Evolutionary conservation across 2,888 invertebrate species (phyloP).

Genomic region (Geophilus truncorum): DNA sequence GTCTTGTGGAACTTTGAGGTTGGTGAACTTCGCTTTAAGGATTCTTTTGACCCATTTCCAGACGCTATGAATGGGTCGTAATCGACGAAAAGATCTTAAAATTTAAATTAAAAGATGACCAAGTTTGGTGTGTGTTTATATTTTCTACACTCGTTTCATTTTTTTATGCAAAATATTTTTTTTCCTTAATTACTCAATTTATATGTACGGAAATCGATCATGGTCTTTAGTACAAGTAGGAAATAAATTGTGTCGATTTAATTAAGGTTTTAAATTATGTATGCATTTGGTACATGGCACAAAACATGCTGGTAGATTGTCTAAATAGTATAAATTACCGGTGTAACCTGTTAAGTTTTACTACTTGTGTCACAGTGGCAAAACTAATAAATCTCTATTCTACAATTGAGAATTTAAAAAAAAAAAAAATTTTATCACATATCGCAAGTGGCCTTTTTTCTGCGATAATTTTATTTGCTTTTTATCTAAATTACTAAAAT

Average conservation of each 20-base stretch:
- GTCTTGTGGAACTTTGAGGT: background rate
- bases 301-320: background rate
- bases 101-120: background rate
- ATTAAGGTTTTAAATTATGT: background rate
- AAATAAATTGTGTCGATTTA: background rate
- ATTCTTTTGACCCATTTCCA: slow-evolving; percentile 16
- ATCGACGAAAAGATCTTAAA: background rate
- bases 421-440: background rate
- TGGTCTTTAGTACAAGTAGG: background rate
- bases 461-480: background rate
- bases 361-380: background rate
- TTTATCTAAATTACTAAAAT: background rate
- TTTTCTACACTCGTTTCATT: too few relatives aligned
- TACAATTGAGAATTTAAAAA: background rate
- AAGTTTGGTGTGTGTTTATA: background rate
- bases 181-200: background rate
- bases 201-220: background rate
- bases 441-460: background rate
- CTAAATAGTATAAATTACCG: background rate
- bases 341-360: background rate
- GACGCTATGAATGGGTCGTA: background rate
- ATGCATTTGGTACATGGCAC: slow-evolving; percentile 3
- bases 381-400: background rate
- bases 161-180: background rate
- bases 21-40: background rate